phyloP scores from a whole-genome alignment of 2,113 vertebrate genomes.

The Meleagris gallopavo region DNA sequence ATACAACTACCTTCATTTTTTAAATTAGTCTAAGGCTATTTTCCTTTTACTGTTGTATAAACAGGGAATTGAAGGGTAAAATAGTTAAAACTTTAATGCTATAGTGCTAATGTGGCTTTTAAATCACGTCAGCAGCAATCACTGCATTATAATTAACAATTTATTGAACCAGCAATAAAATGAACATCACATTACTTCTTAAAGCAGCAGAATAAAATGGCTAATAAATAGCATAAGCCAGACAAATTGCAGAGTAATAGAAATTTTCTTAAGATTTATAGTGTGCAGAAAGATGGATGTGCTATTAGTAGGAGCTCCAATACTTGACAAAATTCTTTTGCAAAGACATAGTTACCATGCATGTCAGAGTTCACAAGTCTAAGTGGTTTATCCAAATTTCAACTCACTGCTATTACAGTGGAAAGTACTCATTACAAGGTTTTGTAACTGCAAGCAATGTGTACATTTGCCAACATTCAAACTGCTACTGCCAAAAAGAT shows the following conservation, averaged over 20 bases:
- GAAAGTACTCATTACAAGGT: slow-evolving; percentile 82
- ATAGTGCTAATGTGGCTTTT: slow-evolving; percentile 90
- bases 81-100: slow-evolving; percentile 90
- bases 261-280: slow-evolving; percentile 92
- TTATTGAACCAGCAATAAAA: slow-evolving; percentile 93
- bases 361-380: slow-evolving; percentile 86
- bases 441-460: slow-evolving; percentile 79
- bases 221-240: slow-evolving; percentile 91
- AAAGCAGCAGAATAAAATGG: slow-evolving; percentile 91
- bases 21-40: slow-evolving; percentile 82
- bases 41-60: slow-evolving; percentile 88
- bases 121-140: slow-evolving; percentile 91
- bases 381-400: slow-evolving; percentile 87
- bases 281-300: slow-evolving; percentile 88
- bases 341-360: slow-evolving; percentile 84
- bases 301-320: slow-evolving; percentile 86
- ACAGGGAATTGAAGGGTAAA: slow-evolving; percentile 89
- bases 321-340: slow-evolving; percentile 86
- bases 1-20: slow-evolving; percentile 82
- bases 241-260: slow-evolving; percentile 92
- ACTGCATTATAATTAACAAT: slow-evolving; percentile 93
- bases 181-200: slow-evolving; percentile 91
- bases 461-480: slow-evolving; percentile 82
- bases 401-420: slow-evolving; percentile 80
- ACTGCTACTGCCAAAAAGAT: slow-evolving; percentile 84